phyloP scores from a whole-genome alignment of 2,888 invertebrate species.

The Meteorus colon region DNA sequence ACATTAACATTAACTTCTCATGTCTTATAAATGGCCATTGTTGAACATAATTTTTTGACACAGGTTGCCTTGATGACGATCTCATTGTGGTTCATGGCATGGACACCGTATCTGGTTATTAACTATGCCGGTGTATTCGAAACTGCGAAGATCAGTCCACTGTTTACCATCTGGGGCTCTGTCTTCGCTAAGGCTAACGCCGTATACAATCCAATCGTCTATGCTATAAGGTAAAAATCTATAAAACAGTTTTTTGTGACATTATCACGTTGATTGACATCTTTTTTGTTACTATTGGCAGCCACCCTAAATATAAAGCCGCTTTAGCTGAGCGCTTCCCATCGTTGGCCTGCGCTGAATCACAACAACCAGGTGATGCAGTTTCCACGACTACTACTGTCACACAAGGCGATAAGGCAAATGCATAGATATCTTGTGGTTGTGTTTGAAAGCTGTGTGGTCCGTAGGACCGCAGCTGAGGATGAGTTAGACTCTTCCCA shows the following conservation, averaged over 20 bases:
- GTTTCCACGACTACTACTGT: conserved; percentile 81
- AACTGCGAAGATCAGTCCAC: conserved; percentile 82
- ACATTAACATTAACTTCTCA: too few species aligned
- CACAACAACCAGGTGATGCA: conserved; percentile 76
- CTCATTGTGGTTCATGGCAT: conserved; percentile 92
- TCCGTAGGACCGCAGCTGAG: not conserved
- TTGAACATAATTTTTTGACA: conserved; percentile 15
- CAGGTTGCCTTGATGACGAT: conserved; percentile 92
- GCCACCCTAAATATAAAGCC: conserved; percentile 86
- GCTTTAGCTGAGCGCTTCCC: conserved; percentile 87
- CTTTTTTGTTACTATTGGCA: conserved; percentile 60
- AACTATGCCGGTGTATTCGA: conserved; percentile 88
- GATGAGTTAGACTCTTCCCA: not conserved
- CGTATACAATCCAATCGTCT: conserved; percentile 92
- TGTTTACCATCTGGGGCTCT: conserved; percentile 91
- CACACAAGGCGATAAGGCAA: conserved; percentile 79
- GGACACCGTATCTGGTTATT: conserved; percentile 92
- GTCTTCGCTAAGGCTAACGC: conserved; percentile 94
- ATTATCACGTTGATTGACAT: not conserved
- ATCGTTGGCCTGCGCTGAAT: conserved; percentile 79
- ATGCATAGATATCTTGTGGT: conserved; percentile 24
- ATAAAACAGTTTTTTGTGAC: not conserved
- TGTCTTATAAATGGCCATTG: not conserved
- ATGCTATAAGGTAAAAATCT: conserved; percentile 85
- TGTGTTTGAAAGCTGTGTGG: not conserved